Base-by-base conservation (phyloP, 2,888 invertebrate genomes). In the Pyrgus malvae region DNA sequence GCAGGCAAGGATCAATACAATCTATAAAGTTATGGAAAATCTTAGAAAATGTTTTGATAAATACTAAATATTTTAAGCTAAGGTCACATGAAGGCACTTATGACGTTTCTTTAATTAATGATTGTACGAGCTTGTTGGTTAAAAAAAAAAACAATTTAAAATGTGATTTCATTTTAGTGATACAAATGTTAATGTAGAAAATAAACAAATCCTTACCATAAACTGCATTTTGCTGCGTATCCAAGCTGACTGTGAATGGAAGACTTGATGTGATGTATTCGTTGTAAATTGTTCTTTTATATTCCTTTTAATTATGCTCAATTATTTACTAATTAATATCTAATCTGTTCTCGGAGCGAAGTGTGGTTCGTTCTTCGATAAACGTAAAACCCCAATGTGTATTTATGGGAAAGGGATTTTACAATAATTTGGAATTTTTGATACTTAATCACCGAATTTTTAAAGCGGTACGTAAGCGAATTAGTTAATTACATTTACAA, bases 211-310 rank as follows among this genome's bases (percentile, higher is more conserved):
- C 5, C 50, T 51, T 35, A 51, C 60, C 37, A 58, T 27, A 19
- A 14, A 45, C 42, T 56, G 58, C 60, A 57, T 58, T 33, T 31
- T 56, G 41, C 6, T 14, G n/a, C 19, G 21, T 31, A 31, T 35
- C 17, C 33, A 11, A 16, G 3, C 33, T 7, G 21, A 29, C 2
- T 19, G 16, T 21, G 16, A 27, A 40, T 11, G 37, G 25, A 17
- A 25, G 25, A n/a, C 9, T 11, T 38, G 9, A 8, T 33, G 25
- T 50, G 33, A 1, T 23, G n/a, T 41, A 16, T 6, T 17, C n/a
- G 6, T 5, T 9, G 12, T 8, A 45, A 33, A 45, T 45, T 33
- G 25, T 3, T 33, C 50, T 50, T 50, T 33, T 50, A 50, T 42
- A 50, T 42, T 5, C 31, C 2, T 19, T 16, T 31, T 25, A 42